Evolutionary conservation across 2,113 vertebrate genomes (phyloP).

Genomic region (Casuarius casuarius): DNA sequence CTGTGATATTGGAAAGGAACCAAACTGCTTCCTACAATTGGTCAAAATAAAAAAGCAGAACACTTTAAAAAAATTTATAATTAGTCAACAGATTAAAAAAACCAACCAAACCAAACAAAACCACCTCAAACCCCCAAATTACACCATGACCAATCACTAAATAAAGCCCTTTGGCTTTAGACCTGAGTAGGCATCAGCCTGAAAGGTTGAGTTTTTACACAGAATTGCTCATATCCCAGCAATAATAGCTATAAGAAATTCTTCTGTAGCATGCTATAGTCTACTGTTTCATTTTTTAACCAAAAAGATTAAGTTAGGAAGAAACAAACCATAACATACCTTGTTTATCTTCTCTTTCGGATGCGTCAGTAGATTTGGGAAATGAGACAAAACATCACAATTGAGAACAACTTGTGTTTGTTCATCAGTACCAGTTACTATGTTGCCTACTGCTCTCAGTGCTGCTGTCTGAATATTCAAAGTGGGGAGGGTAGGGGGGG

Average conservation of each 20-base stretch:
- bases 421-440: slow-evolving; percentile 98
- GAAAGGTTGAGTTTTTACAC: not conserved
- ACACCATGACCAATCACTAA: not conserved
- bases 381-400: slow-evolving; percentile 97
- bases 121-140: not conserved
- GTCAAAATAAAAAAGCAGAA: slow-evolving; percentile 55
- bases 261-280: not conserved
- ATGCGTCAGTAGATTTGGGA: slow-evolving; percentile 95
- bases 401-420: slow-evolving; percentile 99
- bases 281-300: not conserved
- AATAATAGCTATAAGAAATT: not conserved
- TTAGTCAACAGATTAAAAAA: not conserved
- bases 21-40: slow-evolving; percentile 94
- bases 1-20: slow-evolving; percentile 99
- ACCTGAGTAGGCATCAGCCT: not conserved
- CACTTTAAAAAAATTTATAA: slow-evolving; percentile 16
- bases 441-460: slow-evolving; percentile 97
- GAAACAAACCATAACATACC: slow-evolving; percentile 75
- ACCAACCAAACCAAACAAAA: not conserved
- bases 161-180: not conserved
- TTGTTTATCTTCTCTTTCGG: slow-evolving; percentile 99
- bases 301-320: not conserved
- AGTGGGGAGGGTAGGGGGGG: not conserved
- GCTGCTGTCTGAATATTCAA: slow-evolving; percentile 88
- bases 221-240: not conserved